phyloP scores from a whole-genome alignment of 2,888 invertebrate species.

The Trachelus iudaicus region DNA sequence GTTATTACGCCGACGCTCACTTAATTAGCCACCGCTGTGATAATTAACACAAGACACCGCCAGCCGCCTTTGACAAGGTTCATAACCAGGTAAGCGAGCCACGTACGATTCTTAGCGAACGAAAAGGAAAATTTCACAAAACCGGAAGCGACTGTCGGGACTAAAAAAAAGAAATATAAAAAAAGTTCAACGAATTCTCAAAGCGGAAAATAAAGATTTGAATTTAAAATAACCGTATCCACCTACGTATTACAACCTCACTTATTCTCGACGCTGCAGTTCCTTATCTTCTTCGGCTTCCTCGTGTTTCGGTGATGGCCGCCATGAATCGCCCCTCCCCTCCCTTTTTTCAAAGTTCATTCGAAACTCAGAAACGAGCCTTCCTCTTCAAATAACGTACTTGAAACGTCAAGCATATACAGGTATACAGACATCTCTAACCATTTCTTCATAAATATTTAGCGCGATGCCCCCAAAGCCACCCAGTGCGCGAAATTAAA shows the following conservation, averaged over 20 bases:
- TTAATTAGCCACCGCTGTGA: constrained; percentile 22
- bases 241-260: neutral
- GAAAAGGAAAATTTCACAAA: neutral
- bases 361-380: neutral
- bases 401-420: neutral
- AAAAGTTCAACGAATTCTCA: neutral
- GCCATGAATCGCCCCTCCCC: neutral
- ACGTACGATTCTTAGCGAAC: neutral
- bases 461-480: neutral
- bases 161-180: neutral
- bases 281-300: neutral
- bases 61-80: neutral
- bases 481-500: neutral
- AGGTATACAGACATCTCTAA: neutral
- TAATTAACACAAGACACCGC: neutral
- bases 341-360: neutral
- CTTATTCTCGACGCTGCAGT: neutral
- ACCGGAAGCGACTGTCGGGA: neutral
- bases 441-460: constrained; percentile 1
- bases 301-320: neutral
- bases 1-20: constrained; percentile 22
- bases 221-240: neutral
- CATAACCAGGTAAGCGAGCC: neutral
- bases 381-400: neutral
- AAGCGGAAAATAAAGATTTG: neutral